These are phyloP conservation scores for Tachysurus vachellii DNA, from an alignment of 2,113 vertebrate species.

Conservation along the genomic window DNA sequence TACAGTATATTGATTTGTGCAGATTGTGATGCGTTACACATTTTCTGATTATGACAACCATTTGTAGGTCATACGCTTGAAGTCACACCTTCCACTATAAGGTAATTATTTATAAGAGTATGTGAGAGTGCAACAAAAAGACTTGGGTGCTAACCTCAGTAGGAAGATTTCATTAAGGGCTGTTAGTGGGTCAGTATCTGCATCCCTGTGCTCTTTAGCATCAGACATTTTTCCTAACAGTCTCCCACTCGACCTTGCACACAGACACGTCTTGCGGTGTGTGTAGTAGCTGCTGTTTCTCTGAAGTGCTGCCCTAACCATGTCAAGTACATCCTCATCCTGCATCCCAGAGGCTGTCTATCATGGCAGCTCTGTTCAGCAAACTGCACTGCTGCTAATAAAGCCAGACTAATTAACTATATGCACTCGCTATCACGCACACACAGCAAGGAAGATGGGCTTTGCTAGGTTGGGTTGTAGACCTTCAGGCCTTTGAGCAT, in stretches of 20 bases:
- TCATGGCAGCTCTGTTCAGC: conserved; percentile 10
- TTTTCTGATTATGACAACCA: neutral
- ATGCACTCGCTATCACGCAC: neutral
- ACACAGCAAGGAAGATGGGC: neutral
- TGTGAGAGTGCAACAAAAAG: neutral
- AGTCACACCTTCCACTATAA: neutral
- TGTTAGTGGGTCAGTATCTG: neutral
- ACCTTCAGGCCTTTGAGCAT: neutral
- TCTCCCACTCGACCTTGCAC: neutral
- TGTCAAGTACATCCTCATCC: conserved; percentile 40
- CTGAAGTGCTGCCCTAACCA: conserved; percentile 23
- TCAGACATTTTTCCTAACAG: conserved; percentile 9
- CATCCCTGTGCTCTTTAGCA: neutral
- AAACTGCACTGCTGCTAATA: conserved; percentile 17
- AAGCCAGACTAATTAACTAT: conserved; percentile 18
- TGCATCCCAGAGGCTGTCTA: conserved; percentile 7
- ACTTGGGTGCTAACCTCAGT: neutral
- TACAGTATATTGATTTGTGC: neutral
- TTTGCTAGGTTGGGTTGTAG: neutral
- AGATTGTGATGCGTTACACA: neutral
- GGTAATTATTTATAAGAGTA: neutral
- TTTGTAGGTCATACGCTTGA: neutral
- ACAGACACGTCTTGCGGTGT: neutral
- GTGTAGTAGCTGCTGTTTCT: conserved; percentile 5
- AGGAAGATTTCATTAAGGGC: neutral